phyloP scores from a whole-genome alignment of 2,113 vertebrate species.

The Acanthochromis polyacanthus region DNA sequence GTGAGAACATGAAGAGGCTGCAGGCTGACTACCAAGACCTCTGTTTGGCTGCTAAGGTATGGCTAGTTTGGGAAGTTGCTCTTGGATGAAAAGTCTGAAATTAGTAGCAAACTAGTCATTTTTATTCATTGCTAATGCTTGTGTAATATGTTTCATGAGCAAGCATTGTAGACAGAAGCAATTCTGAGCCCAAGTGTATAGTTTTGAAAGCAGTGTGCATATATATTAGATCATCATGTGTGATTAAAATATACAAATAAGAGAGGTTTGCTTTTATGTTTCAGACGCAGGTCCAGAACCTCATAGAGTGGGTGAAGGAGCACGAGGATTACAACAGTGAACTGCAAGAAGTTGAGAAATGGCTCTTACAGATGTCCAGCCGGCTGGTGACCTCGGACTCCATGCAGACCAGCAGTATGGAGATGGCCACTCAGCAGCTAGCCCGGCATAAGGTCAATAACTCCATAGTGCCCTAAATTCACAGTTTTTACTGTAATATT shows the following conservation, averaged over 20 bases:
- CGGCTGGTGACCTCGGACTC: constrained; percentile 91
- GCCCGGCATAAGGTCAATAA: constrained; percentile 93
- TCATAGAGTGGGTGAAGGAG: constrained; percentile 91
- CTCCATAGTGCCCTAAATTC: background rate
- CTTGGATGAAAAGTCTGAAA: too few relatives aligned
- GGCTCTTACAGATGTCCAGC: constrained; percentile 96
- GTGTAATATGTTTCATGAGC: background rate
- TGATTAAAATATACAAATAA: too few relatives aligned
- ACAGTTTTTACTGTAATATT: background rate
- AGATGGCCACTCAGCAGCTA: constrained; percentile 93
- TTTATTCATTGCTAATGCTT: background rate
- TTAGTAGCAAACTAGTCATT: too few relatives aligned
- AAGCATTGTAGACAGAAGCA: background rate
- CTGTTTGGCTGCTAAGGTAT: constrained; percentile 87
- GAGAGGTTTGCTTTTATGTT: background rate
- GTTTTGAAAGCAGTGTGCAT: too few relatives aligned
- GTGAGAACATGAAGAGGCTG: constrained; percentile 88
- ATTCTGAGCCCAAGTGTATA: background rate
- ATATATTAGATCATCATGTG: too few relatives aligned
- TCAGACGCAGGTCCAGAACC: constrained; percentile 87
- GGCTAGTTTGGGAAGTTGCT: background rate
- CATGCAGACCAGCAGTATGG: constrained; percentile 89
- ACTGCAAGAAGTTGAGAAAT: constrained; percentile 94
- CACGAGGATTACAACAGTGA: constrained; percentile 94
- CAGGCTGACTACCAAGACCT: constrained; percentile 90